phyloP scores from a whole-genome alignment of 2,797 vertebrate species.

The Euthynnus affinis region DNA sequence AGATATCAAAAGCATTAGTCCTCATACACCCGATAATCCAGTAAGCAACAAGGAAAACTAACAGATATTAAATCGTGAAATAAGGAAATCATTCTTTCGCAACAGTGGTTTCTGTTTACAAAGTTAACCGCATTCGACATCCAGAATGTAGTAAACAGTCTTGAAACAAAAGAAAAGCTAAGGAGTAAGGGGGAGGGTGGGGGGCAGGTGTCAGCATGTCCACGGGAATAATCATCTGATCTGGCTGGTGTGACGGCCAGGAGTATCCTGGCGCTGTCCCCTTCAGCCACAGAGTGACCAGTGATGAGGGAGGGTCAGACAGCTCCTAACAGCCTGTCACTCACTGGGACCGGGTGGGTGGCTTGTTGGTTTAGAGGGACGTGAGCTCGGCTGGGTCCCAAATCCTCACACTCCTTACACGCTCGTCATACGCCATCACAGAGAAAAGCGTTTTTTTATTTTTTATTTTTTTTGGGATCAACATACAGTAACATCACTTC shows the following conservation, averaged over 20 bases:
- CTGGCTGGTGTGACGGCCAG: slow-evolving; percentile 61
- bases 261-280: slow-evolving; percentile 69
- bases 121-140: neutral
- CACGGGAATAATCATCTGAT: slow-evolving; percentile 66
- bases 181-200: neutral
- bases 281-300: slow-evolving; percentile 67
- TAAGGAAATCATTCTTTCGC: neutral
- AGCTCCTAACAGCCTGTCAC: slow-evolving; percentile 75
- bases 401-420: slow-evolving; percentile 26
- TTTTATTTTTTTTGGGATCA: too few relatives aligned
- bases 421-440: slow-evolving; percentile 18
- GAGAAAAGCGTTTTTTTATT: neutral
- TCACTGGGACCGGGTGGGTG: slow-evolving; percentile 51
- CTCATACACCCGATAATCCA: neutral
- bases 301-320: slow-evolving; percentile 62
- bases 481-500: neutral
- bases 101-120: neutral
- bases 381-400: slow-evolving; percentile 37
- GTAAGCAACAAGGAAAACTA: neutral
- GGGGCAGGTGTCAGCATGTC: slow-evolving; percentile 60
- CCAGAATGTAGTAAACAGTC: neutral
- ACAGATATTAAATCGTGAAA: neutral
- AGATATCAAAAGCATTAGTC: neutral
- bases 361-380: slow-evolving; percentile 50
- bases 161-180: slow-evolving; percentile 21